A percentile compares a stretch with the other conserved stretches of the same genome.
These are phyloP conservation scores for Sesia apiformis DNA, from an alignment of 2,888 invertebrate species.

Conservation along the genomic window DNA sequence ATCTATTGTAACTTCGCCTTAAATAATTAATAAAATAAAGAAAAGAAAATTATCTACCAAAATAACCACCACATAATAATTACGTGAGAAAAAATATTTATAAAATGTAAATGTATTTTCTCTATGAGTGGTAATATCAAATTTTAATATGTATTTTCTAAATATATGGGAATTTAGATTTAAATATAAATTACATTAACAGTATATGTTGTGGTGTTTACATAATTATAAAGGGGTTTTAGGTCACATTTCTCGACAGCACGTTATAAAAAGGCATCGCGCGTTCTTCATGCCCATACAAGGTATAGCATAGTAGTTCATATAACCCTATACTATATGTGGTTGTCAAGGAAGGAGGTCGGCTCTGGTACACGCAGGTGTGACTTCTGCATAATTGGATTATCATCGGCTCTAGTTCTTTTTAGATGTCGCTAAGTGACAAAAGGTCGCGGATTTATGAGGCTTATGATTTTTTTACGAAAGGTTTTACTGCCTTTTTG, in stretches of 20 bases:
- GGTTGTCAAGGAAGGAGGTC: conserved; percentile 9
- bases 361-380: conserved; percentile 1
- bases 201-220: neutral
- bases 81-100: too few species aligned
- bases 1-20: too few species aligned
- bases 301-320: conserved; percentile 20
- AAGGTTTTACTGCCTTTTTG: too few species aligned
- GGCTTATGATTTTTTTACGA: too few species aligned
- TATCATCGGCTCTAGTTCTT: conserved; percentile 2
- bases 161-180: too few species aligned
- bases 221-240: neutral
- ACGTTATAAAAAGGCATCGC: conserved; percentile 19
- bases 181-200: neutral
- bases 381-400: conserved; percentile 7
- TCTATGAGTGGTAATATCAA: too few species aligned
- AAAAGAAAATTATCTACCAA: too few species aligned
- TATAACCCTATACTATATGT: conserved; percentile 26
- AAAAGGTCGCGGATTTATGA: conserved; percentile 2
- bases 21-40: too few species aligned
- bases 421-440: neutral
- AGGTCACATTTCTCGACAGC: conserved; percentile 11
- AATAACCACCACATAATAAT: too few species aligned
- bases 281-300: conserved; percentile 25
- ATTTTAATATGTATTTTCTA: too few species aligned
- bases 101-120: too few species aligned